phyloP scores from a whole-genome alignment of 37 sponge, comb jelly and placozoan genomes.

The Dysidea cf. avara region DNA sequence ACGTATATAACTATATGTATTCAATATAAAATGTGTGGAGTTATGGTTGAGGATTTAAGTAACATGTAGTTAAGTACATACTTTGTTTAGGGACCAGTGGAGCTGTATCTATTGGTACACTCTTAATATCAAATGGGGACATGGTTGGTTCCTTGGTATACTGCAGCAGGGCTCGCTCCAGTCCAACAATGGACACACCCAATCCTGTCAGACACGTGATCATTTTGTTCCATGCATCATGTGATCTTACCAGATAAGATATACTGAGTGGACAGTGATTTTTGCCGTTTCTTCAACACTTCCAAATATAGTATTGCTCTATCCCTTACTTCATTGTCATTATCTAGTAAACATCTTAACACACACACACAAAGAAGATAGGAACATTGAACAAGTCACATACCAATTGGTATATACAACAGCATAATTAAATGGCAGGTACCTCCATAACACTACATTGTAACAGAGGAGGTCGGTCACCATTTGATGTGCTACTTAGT shows the following conservation, averaged over 20 bases:
- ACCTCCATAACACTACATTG: too few species aligned
- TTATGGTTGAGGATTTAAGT: not conserved
- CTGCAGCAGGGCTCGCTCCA: slow-evolving; percentile 87
- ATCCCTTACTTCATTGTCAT: slow-evolving; percentile 92
- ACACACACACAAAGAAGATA: too few species aligned
- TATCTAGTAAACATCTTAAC: slow-evolving; percentile 80
- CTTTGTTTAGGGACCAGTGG: slow-evolving; percentile 55
- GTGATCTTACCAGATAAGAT: slow-evolving; percentile 78
- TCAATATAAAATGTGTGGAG: not conserved
- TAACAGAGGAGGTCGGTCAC: too few species aligned
- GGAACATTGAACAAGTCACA: too few species aligned
- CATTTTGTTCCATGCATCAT: not conserved
- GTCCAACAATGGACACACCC: slow-evolving; percentile 87
- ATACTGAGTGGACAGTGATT: slow-evolving; percentile 69
- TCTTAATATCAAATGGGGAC: slow-evolving; percentile 87
- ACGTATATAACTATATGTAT: too few species aligned
- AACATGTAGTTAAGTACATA: slow-evolving; percentile 13
- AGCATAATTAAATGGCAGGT: too few species aligned
- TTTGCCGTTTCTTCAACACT: slow-evolving; percentile 74
- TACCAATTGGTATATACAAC: too few species aligned
- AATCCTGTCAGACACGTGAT: slow-evolving; percentile 39
- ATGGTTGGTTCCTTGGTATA: slow-evolving; percentile 83
- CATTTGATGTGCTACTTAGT: too few species aligned
- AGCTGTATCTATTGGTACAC: slow-evolving; percentile 85
- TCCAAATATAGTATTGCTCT: slow-evolving; percentile 87